Conservation (phyloP, 2,888 invertebrate genomes). For the Euzetes globulus region DNA sequence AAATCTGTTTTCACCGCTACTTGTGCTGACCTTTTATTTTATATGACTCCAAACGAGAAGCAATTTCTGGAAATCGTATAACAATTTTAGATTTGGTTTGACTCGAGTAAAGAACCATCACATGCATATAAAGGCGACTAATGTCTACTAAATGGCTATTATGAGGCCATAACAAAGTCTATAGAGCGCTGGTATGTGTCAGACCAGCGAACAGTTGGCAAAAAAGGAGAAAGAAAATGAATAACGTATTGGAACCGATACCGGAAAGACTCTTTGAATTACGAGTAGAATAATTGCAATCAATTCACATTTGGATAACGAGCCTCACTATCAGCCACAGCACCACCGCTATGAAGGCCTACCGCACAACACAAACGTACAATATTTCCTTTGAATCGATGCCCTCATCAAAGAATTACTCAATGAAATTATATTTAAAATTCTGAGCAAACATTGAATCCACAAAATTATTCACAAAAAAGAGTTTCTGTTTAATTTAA, state of each 20-base stretch:
- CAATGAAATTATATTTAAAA: background rate
- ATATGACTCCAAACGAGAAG: background rate
- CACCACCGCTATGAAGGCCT: background rate
- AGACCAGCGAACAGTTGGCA: background rate
- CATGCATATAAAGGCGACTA: conserved; percentile 13
- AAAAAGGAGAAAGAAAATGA: background rate
- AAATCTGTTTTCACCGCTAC: background rate
- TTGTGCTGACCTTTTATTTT: background rate
- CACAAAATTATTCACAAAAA: background rate
- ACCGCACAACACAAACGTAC: background rate
- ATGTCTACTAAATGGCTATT: conserved; percentile 13
- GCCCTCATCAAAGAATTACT: no score
- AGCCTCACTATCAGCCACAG: conserved; percentile 4
- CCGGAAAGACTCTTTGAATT: conserved; percentile 17
- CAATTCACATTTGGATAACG: conserved; percentile 19
- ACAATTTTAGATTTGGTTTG: background rate
- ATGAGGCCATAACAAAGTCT: background rate
- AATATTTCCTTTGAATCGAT: background rate
- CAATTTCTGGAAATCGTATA: background rate
- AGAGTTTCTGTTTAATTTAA: background rate
- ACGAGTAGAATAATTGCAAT: conserved; percentile 16
- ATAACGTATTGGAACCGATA: background rate
- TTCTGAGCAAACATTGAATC: background rate
- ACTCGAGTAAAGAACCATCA: background rate
- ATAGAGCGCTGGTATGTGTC: background rate